Conservation (phyloP, 2,113 vertebrate species). For the Manacus vitellinus region DNA sequence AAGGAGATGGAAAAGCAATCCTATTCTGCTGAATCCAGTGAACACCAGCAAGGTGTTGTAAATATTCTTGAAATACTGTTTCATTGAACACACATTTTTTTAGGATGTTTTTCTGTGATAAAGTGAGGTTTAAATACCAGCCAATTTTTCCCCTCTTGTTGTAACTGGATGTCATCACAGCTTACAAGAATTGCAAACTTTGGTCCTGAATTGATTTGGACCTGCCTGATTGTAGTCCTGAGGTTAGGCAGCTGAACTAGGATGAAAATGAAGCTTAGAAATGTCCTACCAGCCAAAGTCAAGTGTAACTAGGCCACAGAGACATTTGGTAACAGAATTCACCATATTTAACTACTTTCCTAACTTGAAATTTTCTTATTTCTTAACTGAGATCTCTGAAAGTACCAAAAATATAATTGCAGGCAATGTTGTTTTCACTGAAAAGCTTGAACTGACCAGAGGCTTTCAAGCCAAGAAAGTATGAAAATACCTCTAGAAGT, state of each 20-base stretch:
- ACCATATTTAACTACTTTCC: background rate
- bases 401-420: background rate
- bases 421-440: background rate
- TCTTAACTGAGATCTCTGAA: background rate
- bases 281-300: background rate
- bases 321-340: background rate
- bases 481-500: background rate
- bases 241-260: background rate
- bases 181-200: background rate
- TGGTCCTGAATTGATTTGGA: background rate
- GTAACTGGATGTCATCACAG: background rate
- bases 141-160: background rate
- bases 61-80: background rate
- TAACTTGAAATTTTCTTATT: background rate
- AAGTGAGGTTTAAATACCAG: background rate
- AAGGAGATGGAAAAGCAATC: slow-evolving; percentile 57
- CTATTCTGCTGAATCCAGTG: background rate
- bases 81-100: slow-evolving; percentile 7
- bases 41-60: background rate
- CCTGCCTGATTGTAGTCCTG: background rate
- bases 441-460: background rate
- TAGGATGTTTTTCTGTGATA: background rate
- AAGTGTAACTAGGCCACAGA: background rate
- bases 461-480: background rate
- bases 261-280: background rate